These are phyloP conservation scores for Dioctria rufipes DNA, from an alignment of 2,888 invertebrate genomes.

Conservation along the genomic window DNA sequence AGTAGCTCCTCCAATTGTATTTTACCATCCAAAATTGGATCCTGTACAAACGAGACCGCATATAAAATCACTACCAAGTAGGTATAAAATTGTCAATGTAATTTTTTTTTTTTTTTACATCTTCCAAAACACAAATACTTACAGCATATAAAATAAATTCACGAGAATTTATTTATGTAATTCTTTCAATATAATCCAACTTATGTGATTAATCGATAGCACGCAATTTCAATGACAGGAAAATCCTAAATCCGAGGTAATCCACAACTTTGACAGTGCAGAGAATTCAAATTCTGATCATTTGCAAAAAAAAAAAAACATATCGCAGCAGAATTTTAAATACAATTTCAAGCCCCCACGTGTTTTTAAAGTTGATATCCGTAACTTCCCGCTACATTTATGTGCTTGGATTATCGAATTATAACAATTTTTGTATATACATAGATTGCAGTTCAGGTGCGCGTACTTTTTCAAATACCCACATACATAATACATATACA, in stretches of 20 bases:
- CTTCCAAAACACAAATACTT: too few species aligned
- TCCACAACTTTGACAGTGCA: neutral
- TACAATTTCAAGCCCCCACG: neutral
- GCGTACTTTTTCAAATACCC: neutral
- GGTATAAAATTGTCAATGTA: too few species aligned
- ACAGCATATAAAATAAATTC: too few species aligned
- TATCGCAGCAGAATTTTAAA: slow-evolving; percentile 12
- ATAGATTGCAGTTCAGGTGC: neutral
- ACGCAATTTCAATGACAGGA: slow-evolving; percentile 7
- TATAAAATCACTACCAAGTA: too few species aligned
- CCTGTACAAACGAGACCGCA: too few species aligned
- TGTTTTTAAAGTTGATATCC: neutral
- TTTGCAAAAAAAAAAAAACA: neutral
- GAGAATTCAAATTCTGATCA: slow-evolving; percentile 18
- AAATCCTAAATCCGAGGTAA: slow-evolving; percentile 26
- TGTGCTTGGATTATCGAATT: too few species aligned
- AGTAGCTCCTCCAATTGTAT: too few species aligned
- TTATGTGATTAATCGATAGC: slow-evolving; percentile 3
- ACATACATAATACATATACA: too few species aligned
- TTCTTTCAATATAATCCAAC: neutral
- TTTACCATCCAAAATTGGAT: too few species aligned
- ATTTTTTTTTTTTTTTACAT: too few species aligned
- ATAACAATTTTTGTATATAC: too few species aligned
- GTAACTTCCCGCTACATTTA: neutral
- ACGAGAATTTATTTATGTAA: too few species aligned